Conservation (phyloP, 1,140 invertebrate species). For the Oncopodura yosiiana region DNA sequence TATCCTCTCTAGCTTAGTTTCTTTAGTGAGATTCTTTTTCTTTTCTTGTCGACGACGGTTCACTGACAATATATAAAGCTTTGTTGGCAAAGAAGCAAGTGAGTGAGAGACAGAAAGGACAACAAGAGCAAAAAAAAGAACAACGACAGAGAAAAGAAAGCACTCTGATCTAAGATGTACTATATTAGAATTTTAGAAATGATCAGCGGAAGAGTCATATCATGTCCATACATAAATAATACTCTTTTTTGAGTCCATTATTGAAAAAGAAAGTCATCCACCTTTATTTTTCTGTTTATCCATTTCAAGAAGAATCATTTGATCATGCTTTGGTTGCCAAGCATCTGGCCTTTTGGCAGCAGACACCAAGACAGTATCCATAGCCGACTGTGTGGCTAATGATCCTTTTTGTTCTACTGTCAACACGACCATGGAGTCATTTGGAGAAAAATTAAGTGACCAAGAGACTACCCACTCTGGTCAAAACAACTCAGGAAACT, state of each 20-base stretch:
- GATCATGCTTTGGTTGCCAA: conserved; percentile 58
- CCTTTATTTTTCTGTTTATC: conserved; percentile 60
- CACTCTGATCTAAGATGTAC: too few relatives aligned
- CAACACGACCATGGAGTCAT: conserved; percentile 36
- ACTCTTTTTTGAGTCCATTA: not conserved
- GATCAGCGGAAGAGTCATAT: too few relatives aligned
- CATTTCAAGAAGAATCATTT: conserved; percentile 60
- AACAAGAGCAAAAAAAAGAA: conserved; percentile 8
- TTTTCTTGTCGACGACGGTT: too few relatives aligned
- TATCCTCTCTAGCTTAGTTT: too few relatives aligned
- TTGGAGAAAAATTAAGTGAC: conserved; percentile 11
- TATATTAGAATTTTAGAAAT: too few relatives aligned
- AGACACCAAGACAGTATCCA: conserved; percentile 39
- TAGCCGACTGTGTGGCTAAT: conserved; percentile 39
- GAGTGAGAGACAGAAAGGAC: conserved; percentile 1
- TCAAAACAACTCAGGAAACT: too few relatives aligned
- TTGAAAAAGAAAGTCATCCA: conserved; percentile 43
- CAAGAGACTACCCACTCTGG: too few relatives aligned
- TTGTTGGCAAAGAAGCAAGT: not conserved
- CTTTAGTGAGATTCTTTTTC: too few relatives aligned
- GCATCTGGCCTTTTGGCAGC: conserved; percentile 41
- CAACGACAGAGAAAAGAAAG: too few relatives aligned
- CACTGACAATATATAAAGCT: too few relatives aligned
- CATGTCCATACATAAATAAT: too few relatives aligned
- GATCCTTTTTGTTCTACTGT: conserved; percentile 44